A percentile compares a stretch with the other conserved stretches of the same genome.
Evolutionary conservation across 2,113 vertebrate species (phyloP).

Genomic region (Lepus americanus): DNA sequence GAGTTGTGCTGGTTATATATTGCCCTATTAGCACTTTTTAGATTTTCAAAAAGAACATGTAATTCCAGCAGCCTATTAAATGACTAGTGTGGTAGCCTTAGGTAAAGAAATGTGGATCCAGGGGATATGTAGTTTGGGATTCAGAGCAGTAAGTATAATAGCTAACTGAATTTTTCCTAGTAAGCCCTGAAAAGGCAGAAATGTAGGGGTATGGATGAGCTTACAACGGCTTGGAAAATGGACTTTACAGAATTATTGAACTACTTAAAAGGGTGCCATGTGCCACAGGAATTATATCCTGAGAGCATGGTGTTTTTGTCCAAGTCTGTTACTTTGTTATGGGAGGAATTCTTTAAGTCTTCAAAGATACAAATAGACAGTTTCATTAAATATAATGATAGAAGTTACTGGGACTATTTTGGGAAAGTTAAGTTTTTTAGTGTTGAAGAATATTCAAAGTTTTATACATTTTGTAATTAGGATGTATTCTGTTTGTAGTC

Average conservation of each 20-base stretch:
- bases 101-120: neutral
- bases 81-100: neutral
- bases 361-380: neutral
- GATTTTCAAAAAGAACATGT: conserved; percentile 30
- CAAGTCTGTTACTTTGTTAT: neutral
- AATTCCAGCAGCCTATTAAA: neutral
- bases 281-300: conserved; percentile 24
- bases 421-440: conserved; percentile 22
- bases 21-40: neutral
- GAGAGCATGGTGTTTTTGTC: conserved; percentile 34
- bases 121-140: neutral
- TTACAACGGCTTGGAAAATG: neutral
- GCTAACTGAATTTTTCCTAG: neutral
- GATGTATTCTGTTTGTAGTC: conserved; percentile 64
- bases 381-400: conserved; percentile 12
- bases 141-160: neutral
- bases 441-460: conserved; percentile 5
- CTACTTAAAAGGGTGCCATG: neutral
- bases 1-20: neutral
- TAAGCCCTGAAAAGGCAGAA: neutral
- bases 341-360: neutral
- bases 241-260: neutral
- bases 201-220: neutral
- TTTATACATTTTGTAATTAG: conserved; percentile 48
- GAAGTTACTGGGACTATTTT: conserved; percentile 30